Evolutionary conservation across 2,797 vertebrate species (phyloP), one percentile per base, ranked within the genome.

Genomic region (Hypotaenidia okinawae): DNA sequence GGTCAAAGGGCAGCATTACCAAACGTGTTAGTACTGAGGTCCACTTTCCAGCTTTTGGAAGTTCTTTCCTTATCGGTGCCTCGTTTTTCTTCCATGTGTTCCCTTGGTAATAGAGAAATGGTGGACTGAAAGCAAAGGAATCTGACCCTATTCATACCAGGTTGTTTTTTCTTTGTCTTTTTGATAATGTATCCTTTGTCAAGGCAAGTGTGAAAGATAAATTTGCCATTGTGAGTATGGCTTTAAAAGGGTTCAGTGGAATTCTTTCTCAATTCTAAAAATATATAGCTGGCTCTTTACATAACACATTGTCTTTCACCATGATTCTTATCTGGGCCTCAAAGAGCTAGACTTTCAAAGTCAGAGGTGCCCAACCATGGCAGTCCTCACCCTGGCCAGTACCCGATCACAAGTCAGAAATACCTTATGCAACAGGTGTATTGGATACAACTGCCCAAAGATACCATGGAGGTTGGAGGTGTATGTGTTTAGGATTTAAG

Each of bases 231-330:
- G 22, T 27, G 22, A 6, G 1, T 18, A 2, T 41, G 28, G 18
- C 49, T 88, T 86, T 72, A 25, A 70, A 93, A 72, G 18, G 24
- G n/a, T 80, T 92, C 33, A 35, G 19, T 85, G 72, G 85, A 82
- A 72, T 24, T 15, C 11, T 25, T 59, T 32, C 32, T 67, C 25
- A 49, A 18, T 68, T 85, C 41, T 81, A 28, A 75, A 84, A 78
- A 28, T 69, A 43, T 16, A 30, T 45, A 61, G 30, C 27, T 19
- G 30, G 16, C 41, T 58, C 6, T 54, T 61, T 28, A n/a, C 0
- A 0, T 79, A 57, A 55, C 39, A 23, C 3, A 2, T 22, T 21
- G 52, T 58, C 64, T 62, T 89, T 58, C 76, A 79, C 47, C 0
- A 2, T 30, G 19, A 28, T 51, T 55, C 37, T 47, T 49, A 45